Evolutionary conservation across 1,140 invertebrate species (phyloP), one percentile per base, ranked within the genome.

Genomic region (Drosophila albomicans): DNA sequence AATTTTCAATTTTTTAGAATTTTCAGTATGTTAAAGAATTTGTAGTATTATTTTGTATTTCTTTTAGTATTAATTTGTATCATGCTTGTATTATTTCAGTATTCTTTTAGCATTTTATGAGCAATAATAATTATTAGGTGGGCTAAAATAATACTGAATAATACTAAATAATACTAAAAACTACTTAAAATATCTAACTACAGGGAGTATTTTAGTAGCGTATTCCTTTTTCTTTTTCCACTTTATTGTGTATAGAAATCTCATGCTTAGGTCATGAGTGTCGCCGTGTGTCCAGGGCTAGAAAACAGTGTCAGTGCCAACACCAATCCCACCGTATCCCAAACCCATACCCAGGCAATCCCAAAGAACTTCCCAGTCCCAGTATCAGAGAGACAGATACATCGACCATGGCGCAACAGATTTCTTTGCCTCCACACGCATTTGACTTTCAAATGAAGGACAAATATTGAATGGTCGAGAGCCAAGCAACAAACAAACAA

Each of bases 391-490:
- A 61, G 79, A 58, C 41, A 65, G 52, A 67, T 59, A 51, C 63
- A 25, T 25, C 57, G 68, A 64, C 64, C 65, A 68, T 77, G 74
- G 74, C 74, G 84, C 84, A 88, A 88, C 85, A 89, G 86, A 89
- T 89, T 89, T 89, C 81, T 90, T 79, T 64, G 85, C 78, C 75
- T 85, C 86, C 85, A 81, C 86, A 89, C 86, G 81, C 86, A 89
- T 89, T 89, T 89, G 85, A 89, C 85, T 89, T 89, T 89, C 85
- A 89, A 89, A 89, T 89, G 85, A 89, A 89, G 85, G 85, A 89
- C 85, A 89, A 89, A 89, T 89, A 89, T 88, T 88, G 80, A 78
- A 81, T 59, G 71, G 78, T 54, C 67, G 75, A 78, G 59, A 78
- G 59, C 70, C 43, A 71, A 74, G 54, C 63, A 81, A 74, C 65